phyloP scores from a whole-genome alignment of 2,797 vertebrate genomes.

The Buceros bicornis region DNA sequence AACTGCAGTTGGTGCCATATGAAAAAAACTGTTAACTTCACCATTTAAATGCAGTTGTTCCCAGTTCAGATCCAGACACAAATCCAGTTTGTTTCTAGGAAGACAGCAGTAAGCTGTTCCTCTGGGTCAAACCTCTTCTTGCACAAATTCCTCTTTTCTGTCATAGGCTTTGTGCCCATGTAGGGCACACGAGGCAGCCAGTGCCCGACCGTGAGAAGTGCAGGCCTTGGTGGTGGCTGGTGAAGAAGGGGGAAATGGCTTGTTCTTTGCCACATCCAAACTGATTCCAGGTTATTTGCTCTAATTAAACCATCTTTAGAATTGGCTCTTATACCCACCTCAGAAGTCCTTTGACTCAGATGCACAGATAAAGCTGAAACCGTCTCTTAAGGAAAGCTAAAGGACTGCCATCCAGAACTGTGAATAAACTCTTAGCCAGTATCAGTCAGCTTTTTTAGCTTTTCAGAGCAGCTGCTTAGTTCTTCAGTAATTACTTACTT shows the following conservation, averaged over 20 bases:
- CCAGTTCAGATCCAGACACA: background rate
- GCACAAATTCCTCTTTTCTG: background rate
- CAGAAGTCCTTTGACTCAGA: background rate
- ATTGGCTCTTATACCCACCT: background rate
- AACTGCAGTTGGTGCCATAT: rapidly evolving
- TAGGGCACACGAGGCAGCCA: rapidly evolving
- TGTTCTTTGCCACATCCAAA: background rate
- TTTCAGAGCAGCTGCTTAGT: conserved; percentile 44
- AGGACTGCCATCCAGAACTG: background rate
- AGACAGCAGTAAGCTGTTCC: background rate
- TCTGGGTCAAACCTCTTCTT: background rate
- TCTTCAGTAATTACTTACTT: conserved; percentile 51
- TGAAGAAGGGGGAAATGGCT: background rate
- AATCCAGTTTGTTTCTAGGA: background rate
- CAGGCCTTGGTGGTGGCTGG: background rate
- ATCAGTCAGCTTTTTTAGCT: conserved; percentile 15
- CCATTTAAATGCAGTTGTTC: background rate
- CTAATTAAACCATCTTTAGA: background rate
- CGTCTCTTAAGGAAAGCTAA: conserved; percentile 40
- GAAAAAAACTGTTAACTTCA: background rate
- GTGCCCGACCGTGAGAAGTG: background rate
- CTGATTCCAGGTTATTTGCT: background rate
- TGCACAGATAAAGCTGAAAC: background rate
- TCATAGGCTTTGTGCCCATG: background rate
- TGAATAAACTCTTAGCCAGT: conserved; percentile 8